Base-by-base conservation (phyloP, 2,888 invertebrate species). In the Sarcophaga rosellei region DNA sequence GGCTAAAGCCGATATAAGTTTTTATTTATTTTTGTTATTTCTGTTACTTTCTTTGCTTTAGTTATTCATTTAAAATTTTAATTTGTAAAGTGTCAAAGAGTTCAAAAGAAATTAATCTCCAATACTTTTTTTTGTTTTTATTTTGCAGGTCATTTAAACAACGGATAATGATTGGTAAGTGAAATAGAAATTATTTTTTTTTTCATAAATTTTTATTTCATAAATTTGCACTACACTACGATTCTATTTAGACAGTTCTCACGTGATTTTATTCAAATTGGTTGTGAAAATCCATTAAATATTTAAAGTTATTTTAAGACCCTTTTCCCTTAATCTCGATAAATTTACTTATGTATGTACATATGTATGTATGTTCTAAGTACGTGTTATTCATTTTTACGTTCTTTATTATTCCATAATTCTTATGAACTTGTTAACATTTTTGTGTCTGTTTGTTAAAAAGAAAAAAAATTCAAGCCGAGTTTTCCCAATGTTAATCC, bases 371-470 rank as follows among this genome's bases (percentile, higher is more conserved):
- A 53, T 53, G 47, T 47, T 6, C 11, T 47, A 2, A 47, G 10
- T 47, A 15, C 2, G 12, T 47, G 4, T 53, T 53, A 17, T 17
- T 17, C 17, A 17, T 5, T 53, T 53, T 53, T 53, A 53, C 15
- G 68, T 68, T 74, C 21, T 59, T 63, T 69, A 61, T 83, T 83
- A 81, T 81, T 84, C 35, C 77, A 86, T 78, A 86, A 84, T 84
- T 86, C 84, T 75, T 84, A 77, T 72, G 84, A 86, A 86, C 86
- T 86, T 84, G 86, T 86, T 86, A 86, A 86, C 74, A 84, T 84
- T 86, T 84, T 86, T 83, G 79, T 63, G 63, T 74, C 59, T 65
- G 72, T 77, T 81, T 57, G 76, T 47, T 44, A 66, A 76, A 61
- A 23, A 47, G 62, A 76, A 59, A 23, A 47, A 11, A 15, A 72